Base-by-base conservation (phyloP, 2,113 vertebrate species). In the Redunca redunca region DNA sequence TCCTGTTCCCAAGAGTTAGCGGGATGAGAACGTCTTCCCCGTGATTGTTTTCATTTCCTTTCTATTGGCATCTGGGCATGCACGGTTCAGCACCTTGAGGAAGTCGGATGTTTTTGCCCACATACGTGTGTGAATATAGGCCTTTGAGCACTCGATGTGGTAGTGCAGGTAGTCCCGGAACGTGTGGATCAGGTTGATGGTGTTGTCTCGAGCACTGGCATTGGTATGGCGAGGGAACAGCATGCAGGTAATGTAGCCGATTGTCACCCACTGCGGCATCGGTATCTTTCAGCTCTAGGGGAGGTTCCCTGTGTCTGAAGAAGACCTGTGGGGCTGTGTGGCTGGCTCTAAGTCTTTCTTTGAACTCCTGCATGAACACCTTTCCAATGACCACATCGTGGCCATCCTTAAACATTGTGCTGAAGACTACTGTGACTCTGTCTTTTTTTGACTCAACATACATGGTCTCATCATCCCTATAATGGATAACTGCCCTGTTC, bases 11-110 rank as follows among this genome's bases (percentile, higher is more conserved):
- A 1, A 36, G 97, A 0, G 1, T 98, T 99, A 99, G 98, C 99
- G 99, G 98, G 99, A 98, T 87, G 99, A 98, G 98, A 99, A 99
- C 0, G 99, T 99, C 99, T 99, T 99, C 97, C 99, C 99, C 99
- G 99, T 99, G 96, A 99, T 99, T 97, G 99, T 99, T 99, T 99
- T 99, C 99, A 99, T 99, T 99, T 99, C 99, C 98, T 99, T 99
- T 98, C 99, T 99, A 99, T 99, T 99, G 10, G 99, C 99, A 0
- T 99, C 99, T 50, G 99, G 99, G 67, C 99, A 99, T 94, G 99
- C 99, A 10, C 99, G 99, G 98, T 99, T 99, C 99, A 99, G 99
- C 97, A 99, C 99, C 99, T 99, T 99, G 93, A 99, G 99, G 98
- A 99, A 99, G 96, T 99, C 99, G 0, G 99, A 99, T 6, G 99